Evolutionary conservation across 2,797 vertebrate species (phyloP).

Genomic region (Artibeus jamaicensis): DNA sequence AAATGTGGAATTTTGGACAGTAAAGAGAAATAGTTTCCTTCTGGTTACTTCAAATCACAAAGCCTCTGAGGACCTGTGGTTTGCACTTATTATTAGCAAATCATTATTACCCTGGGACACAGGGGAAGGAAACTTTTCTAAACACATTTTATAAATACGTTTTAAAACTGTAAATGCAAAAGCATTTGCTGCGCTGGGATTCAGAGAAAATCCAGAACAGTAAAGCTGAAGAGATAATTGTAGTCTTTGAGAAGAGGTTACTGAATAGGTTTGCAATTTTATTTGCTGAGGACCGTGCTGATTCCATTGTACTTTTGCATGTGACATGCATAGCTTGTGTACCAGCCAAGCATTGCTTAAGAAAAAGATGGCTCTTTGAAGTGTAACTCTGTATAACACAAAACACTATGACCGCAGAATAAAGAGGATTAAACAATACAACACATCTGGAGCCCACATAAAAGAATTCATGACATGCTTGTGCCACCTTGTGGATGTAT

Average conservation of each 20-base stretch:
- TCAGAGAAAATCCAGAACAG: conserved; percentile 26
- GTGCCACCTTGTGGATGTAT: conserved; percentile 60
- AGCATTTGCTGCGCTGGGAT: background rate
- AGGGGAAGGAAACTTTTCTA: background rate
- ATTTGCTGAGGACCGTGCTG: conserved; percentile 46
- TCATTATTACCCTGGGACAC: background rate
- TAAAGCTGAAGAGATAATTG: conserved; percentile 23
- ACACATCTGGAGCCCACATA: background rate
- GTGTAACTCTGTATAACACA: conserved; percentile 38
- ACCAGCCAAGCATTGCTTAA: conserved; percentile 17
- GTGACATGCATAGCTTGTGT: background rate
- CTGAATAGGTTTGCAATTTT: conserved; percentile 18
- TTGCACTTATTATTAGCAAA: background rate
- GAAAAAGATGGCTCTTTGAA: conserved; percentile 49
- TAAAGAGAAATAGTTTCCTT: background rate
- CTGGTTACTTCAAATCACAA: background rate
- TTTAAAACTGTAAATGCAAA: conserved; percentile 30
- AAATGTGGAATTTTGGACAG: background rate
- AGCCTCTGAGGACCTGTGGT: background rate
- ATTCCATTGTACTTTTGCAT: conserved; percentile 39
- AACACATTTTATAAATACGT: conserved; percentile 6
- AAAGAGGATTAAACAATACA: conserved; percentile 30
- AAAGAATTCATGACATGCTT: background rate
- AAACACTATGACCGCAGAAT: background rate
- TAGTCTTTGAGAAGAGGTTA: background rate